Evolutionary conservation across 2,113 vertebrate genomes (phyloP), one percentile per base, ranked within the genome.

Genomic region (Eublepharis macularius): DNA sequence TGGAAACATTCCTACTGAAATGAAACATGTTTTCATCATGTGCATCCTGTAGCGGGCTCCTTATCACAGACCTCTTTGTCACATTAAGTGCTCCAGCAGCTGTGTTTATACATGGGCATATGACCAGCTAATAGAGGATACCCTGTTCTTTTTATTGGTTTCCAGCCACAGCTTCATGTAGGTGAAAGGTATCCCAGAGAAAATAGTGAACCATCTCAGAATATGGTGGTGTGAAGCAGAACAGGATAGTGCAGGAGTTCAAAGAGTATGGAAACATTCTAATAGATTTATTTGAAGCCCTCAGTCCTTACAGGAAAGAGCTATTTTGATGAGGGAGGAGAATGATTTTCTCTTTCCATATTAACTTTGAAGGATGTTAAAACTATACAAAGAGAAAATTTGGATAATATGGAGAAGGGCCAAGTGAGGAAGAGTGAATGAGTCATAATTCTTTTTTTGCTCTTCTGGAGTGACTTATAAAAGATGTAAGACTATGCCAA

Each of bases 11-110:
- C n/a, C 65, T 11, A 70, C 6, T 51, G 21, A 81, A 69, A 21
- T 51, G 19, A 70, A 81, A 70, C 80, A 70, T 81, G 49, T 51
- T 54, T n/a, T 70, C 43, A 49, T 29, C 65, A 8, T 69, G 11
- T 70, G 43, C 36, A 70, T 81, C 45, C 47, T 81, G 10, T 49
- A 51, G 21, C 14, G 9, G n/a, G 19, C n/a, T 81, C 21, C 45
- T 49, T 51, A 70, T 81, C 65, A 81, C 65, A 81, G 65, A 81
- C 43, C 47, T 70, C 45, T 81, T 81, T 81, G 65, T 81, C 65
- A 81, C 36, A 70, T 36, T 70, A 34, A 81, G 80, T 29, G 21
- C 66, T 69, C 45, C 21, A 39, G 21, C 66, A 81, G 65, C 43
- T 81, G 80, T 70, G 63, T 80, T 80, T 80, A 68, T 45, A 68